Conservation (phyloP, 2,113 vertebrate genomes). For the Apteryx owenii region DNA sequence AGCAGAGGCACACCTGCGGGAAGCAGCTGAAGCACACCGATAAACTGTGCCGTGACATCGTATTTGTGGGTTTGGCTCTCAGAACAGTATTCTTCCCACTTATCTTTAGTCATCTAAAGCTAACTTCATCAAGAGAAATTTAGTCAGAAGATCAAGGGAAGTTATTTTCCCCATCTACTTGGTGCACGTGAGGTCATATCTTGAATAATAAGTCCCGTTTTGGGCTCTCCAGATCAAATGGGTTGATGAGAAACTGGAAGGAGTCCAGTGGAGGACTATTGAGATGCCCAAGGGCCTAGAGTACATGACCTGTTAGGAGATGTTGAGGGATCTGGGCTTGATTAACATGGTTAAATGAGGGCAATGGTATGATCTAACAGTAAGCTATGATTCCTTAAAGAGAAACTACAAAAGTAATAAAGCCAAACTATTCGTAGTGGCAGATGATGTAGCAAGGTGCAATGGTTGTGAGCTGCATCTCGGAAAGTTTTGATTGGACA, state of each 20-base stretch:
- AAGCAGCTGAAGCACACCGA: no score
- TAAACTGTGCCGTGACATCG: no score
- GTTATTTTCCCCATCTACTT: background rate
- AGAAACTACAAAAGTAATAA: background rate
- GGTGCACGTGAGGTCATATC: accelerated
- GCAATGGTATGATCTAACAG: background rate
- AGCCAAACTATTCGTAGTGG: background rate
- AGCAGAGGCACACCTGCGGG: no score
- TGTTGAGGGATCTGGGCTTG: background rate
- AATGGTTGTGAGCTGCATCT: background rate
- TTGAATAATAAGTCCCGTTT: background rate
- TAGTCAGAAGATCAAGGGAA: background rate
- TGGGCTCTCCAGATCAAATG: background rate
- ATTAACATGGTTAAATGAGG: background rate
- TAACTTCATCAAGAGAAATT: background rate
- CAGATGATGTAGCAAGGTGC: background rate
- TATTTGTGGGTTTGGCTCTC: no score
- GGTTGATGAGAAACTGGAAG: background rate
- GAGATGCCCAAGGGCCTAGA: background rate
- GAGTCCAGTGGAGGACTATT: background rate
- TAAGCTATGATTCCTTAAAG: background rate
- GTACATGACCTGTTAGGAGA: background rate
- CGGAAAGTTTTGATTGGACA: background rate
- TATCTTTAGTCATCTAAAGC: background rate
- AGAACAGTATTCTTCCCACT: no score